Evolutionary conservation across 2,113 vertebrate genomes (phyloP).

Genomic region (Petrocephalus zakoni): DNA sequence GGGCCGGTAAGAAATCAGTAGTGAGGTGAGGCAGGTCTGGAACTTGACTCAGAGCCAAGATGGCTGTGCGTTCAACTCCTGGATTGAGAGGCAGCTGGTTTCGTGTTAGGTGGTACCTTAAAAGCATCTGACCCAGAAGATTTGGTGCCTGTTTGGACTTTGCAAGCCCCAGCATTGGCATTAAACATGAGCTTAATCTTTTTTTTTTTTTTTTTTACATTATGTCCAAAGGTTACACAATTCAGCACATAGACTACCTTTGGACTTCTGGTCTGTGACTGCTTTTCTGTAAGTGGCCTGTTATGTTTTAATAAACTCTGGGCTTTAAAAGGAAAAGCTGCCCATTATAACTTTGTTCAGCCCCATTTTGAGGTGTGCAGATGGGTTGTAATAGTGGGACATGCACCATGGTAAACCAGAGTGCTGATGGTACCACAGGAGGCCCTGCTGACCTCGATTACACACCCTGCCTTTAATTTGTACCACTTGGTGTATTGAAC

Average conservation of each 20-base stretch:
- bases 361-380: not conserved
- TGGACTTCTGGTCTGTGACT: not conserved
- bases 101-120: not conserved
- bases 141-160: constrained; percentile 11
- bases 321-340: not conserved
- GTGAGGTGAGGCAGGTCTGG: not conserved
- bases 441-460: not conserved
- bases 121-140: not conserved
- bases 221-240: not conserved
- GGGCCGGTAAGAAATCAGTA: not conserved
- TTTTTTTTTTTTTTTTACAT: not conserved
- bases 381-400: not conserved
- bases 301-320: not conserved
- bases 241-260: not conserved
- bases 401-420: not conserved
- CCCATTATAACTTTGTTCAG: not conserved
- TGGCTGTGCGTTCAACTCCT: not conserved
- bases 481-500: not conserved
- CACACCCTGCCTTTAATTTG: not conserved
- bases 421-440: not conserved
- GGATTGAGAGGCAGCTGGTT: not conserved
- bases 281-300: not conserved
- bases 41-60: not conserved
- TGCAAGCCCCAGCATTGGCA: not conserved
- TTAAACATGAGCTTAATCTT: not conserved